Base-by-base conservation (phyloP, 2,113 vertebrate genomes). In the Typhlomys cinereus region DNA sequence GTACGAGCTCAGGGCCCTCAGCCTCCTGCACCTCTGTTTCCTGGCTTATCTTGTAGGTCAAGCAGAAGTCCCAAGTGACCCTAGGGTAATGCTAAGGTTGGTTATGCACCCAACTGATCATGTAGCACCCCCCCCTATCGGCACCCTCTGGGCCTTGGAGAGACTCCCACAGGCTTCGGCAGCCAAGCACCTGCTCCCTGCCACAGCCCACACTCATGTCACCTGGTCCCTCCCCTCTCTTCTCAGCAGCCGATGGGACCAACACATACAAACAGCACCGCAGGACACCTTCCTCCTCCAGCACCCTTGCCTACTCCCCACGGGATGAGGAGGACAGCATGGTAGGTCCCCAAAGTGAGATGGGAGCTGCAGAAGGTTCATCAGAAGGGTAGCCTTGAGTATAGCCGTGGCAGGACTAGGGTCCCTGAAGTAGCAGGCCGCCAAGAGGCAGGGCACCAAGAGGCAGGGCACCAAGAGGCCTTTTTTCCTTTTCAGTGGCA, bases 321-420 rank as follows among this genome's bases (percentile, higher is more conserved):
- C 98, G 99, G 0, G 99, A 99, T 0, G 99, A 99, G 21, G 99
- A 99, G 0, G 99, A 99, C 89, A 97, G 98, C 97, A 99, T 99
- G 99, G 99, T 99, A 98, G 89, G 97, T 97, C 67, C 61, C 10
- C 10, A 29, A 46, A 67, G 44, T 10, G 64, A 29, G 3, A 1
- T 67, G 34, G 66, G 39, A 86, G 61, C 62, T 44, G 50, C 1
- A 7, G 66, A 61, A 76, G 15, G 9, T 62, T 46, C 13, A 12
- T 39, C 54, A 2, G 31, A 39, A 29, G 46, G 34, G 2, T 50
- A 34, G 61, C 61, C 11, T 31, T 52, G 44, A 36, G 73, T 17
- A 57, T 7, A 17, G 3, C 62, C 39, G 4, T 20, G 6, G 25
- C 14, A 20, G 20, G 11, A 34, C 15, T 4, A 11, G 29, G 54